These are phyloP conservation scores for Rhinolophus ferrumequinum DNA, from an alignment of 2,113 vertebrate species.

Conservation along the genomic window DNA sequence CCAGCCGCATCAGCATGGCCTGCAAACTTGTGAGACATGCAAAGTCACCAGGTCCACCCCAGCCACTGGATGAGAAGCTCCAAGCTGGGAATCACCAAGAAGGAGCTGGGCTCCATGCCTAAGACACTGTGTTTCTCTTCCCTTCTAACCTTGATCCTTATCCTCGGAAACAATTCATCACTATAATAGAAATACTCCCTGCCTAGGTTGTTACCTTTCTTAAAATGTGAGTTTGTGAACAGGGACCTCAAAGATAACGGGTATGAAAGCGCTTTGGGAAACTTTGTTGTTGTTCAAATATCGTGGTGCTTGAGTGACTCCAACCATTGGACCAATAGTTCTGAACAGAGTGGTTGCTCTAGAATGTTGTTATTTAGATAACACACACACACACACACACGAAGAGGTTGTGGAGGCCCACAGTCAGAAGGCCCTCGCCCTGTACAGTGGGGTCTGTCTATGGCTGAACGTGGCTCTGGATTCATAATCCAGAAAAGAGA, in stretches of 20 bases:
- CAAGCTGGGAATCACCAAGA: accelerated
- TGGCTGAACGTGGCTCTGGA: background rate
- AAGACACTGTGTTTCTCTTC: background rate
- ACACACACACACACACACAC: too few species aligned
- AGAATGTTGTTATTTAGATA: background rate
- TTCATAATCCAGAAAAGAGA: background rate
- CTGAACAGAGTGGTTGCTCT: background rate
- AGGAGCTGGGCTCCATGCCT: background rate
- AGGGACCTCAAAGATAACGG: background rate
- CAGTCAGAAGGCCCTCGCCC: too few species aligned
- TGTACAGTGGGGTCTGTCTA: accelerated
- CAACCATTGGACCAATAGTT: background rate
- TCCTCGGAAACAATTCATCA: background rate
- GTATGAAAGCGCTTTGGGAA: background rate
- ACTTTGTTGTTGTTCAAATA: background rate
- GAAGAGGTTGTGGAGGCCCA: background rate
- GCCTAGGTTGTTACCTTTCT: background rate
- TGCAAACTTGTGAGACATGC: background rate
- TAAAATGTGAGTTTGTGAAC: background rate
- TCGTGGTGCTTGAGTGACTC: background rate
- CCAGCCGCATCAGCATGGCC: background rate
- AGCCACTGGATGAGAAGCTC: too few species aligned
- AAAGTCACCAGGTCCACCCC: too few species aligned
- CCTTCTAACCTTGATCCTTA: background rate
- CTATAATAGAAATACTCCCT: background rate